Evolutionary conservation across 2,888 invertebrate species (phyloP), one percentile per base, ranked within the genome.

Genomic region (Tholera decimalis): DNA sequence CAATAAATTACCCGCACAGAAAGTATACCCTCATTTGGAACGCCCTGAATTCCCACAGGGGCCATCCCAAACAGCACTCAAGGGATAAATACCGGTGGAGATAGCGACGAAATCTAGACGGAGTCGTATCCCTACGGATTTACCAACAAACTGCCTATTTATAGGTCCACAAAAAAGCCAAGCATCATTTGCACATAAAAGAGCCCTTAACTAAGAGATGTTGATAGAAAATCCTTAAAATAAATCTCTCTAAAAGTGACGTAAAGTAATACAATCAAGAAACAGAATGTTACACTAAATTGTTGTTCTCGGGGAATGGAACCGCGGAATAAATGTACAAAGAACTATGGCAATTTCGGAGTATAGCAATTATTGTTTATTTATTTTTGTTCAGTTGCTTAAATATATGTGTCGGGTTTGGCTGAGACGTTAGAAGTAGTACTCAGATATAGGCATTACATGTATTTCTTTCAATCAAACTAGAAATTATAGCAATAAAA

Each of bases 41-140:
- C 30, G 51, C 55, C 30, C 28, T 24, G 43, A 47, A 67, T 77
- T 55, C 50, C 60, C 35, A 15, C 60, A 43, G 49, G 33, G 35
- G 33, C 47, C 53, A 55, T 67, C 30, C 20, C 37, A 33, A 18
- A n/a, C 47, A 18, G 59, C 44, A 62, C 74, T 78, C 64, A 60
- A 62, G 63, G 57, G 59, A 62, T 77, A 70, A 67, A 77, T 77
- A 68, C 67, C 44, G 46, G 49, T 13, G 28, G 3, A 64, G 59
- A 80, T 62, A 64, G 64, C 22, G 30, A 30, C 50, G 18, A 53
- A 62, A 77, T 35, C 35, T 54, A 37, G 22, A 43, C 50, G 33
- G 43, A 57, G 61, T 76, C 47, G 49, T 50, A 63, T 57, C 56
- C 63, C 43, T 46, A 3, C 13, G 46, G 53, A 71, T 50, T 41